A percentile compares a stretch with the other conserved stretches of the same genome.
phyloP scores from a whole-genome alignment of 1,140 invertebrate species.

The Cydia pomonella region DNA sequence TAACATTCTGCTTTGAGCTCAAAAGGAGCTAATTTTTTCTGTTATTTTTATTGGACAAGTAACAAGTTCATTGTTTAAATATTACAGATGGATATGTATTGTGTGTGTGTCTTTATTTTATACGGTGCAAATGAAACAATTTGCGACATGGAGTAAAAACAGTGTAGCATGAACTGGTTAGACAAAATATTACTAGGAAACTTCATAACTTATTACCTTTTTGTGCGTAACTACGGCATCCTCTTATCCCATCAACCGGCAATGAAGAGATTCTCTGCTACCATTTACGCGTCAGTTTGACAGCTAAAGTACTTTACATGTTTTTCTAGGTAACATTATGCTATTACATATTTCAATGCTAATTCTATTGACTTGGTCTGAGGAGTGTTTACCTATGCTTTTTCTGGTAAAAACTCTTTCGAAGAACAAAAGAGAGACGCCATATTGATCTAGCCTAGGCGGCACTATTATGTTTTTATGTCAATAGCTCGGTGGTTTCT shows the following conservation, averaged over 20 bases:
- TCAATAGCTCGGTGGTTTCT: not conserved
- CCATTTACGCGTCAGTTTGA: conserved; percentile 25
- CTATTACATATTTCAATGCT: conserved; percentile 20
- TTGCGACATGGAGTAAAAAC: too few species aligned
- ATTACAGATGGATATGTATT: not conserved
- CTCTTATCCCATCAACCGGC: not conserved
- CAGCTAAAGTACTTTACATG: conserved; percentile 24
- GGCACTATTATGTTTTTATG: not conserved
- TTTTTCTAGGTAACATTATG: conserved; percentile 19
- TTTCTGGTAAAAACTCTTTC: not conserved
- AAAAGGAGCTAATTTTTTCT: not conserved
- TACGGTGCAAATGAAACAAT: too few species aligned
- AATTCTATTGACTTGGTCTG: conserved; percentile 9
- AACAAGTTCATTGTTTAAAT: not conserved
- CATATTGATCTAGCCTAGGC: not conserved
- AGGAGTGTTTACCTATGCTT: conserved; percentile 2
- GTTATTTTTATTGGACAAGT: not conserved
- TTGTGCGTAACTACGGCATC: not conserved
- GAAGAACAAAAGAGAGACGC: not conserved
- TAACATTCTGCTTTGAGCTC: not conserved
- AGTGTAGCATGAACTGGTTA: not conserved
- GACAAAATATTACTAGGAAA: not conserved
- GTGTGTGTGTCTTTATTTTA: too few species aligned
- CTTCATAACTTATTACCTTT: not conserved
- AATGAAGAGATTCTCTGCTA: conserved; percentile 15